phyloP scores from a whole-genome alignment of 2,888 invertebrate species.

The Hololepta plana region DNA sequence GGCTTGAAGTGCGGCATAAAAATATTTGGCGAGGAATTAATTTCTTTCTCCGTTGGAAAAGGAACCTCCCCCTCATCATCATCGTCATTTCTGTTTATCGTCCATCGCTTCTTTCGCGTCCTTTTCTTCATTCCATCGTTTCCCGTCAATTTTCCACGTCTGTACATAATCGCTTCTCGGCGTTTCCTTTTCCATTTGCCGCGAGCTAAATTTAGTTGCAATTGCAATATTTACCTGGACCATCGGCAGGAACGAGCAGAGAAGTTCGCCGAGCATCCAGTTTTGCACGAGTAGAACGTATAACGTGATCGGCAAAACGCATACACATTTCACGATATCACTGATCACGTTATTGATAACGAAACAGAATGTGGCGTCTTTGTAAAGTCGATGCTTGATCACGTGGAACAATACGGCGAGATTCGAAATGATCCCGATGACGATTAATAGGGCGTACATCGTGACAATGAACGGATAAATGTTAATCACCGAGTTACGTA shows the following conservation, averaged over 20 bases:
- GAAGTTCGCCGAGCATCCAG: conserved; percentile 52
- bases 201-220: not conserved
- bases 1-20: no score
- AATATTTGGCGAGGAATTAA: no score
- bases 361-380: conserved; percentile 45
- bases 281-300: conserved; percentile 49
- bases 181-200: not conserved
- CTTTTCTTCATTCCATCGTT: no score
- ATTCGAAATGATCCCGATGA: conserved; percentile 38
- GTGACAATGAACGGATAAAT: conserved; percentile 43
- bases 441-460: conserved; percentile 38
- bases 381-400: conserved; percentile 32
- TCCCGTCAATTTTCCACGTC: conserved; percentile 1
- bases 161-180: not conserved
- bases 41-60: no score
- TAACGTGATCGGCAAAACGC: conserved; percentile 49
- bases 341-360: conserved; percentile 47
- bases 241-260: conserved; percentile 57
- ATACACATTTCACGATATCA: conserved; percentile 44
- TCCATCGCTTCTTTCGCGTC: no score
- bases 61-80: no score
- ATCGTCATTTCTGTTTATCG: no score
- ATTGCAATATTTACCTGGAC: conserved; percentile 49
- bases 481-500: conserved; percentile 34
- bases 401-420: conserved; percentile 37